Evolutionary conservation across 2,797 vertebrate species (phyloP), one percentile per base, ranked within the genome.

Genomic region (Tarsius wallacei): DNA sequence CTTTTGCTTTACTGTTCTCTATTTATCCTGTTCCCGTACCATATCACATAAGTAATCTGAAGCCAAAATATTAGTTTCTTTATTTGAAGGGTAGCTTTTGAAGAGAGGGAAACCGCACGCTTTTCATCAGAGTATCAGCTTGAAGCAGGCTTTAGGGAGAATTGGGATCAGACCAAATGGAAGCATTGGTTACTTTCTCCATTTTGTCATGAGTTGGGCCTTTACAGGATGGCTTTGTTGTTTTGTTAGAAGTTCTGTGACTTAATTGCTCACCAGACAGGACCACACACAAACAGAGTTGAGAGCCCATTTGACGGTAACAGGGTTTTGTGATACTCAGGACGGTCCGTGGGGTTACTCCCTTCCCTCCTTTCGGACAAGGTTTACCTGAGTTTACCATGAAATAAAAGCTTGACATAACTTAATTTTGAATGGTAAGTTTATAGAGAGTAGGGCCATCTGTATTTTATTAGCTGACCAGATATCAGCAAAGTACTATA

Each of bases 341-440:
- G 51, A 68, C 15, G 64, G 51, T 64, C 26, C 15, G 14, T 6
- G 14, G 71, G 31, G 10, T 26, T 78, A 0, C 47, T 68, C 14
- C 33, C 16, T 88, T 91, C 59, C 0, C 12, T 57, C 78, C 28
- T 63, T 33, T 57, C 26, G 86, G 70, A 57, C 42, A 42, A 42
- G 5, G 42, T 42, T 42, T 42, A 42, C 42, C 3, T 51, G 51
- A 17, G 14, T 42, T 95, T 80, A 63, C 5, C 9, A 42, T 31
- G 9, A 21, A 68, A 87, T 13, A 66, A 47, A 64, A 81, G 10
- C 1, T 33, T 81, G 19, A 26, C 78, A 73, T 74, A 53, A 61
- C 73, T 90, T 91, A 91, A 83, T 66, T 97, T 84, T 95, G 21
- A 95, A n/a, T 3, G 91, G 80, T 57, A 84, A 84, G 26, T 74